Conservation (phyloP, 2,888 invertebrate genomes). For the Syrphus vitripennis region DNA sequence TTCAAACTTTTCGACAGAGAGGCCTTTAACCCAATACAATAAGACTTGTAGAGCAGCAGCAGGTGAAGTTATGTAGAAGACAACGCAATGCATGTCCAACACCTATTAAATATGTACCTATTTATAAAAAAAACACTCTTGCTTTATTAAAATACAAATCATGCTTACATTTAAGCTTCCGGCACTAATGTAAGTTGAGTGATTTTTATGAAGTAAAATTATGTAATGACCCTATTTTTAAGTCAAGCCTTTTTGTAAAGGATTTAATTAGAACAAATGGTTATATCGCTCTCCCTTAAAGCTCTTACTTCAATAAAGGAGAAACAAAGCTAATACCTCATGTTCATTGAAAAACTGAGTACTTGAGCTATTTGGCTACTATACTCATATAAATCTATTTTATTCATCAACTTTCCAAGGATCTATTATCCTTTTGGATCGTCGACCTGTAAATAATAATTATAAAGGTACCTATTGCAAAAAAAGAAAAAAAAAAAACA, state of each 20-base stretch:
- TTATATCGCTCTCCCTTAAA: not conserved
- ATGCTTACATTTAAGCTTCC: not conserved
- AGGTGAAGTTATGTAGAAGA: too few species aligned
- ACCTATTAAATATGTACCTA: too few species aligned
- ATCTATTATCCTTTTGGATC: slow-evolving; percentile 62
- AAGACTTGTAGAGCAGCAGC: too few species aligned
- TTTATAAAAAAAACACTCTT: too few species aligned
- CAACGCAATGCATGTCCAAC: too few species aligned
- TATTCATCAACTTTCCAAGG: slow-evolving; percentile 27
- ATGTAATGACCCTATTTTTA: not conserved
- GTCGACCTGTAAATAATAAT: slow-evolving; percentile 71
- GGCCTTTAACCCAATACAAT: too few species aligned
- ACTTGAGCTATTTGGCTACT: slow-evolving; percentile 30
- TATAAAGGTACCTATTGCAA: slow-evolving; percentile 57
- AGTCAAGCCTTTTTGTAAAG: not conserved
- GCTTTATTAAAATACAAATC: too few species aligned
- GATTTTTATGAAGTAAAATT: not conserved
- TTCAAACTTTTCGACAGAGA: too few species aligned
- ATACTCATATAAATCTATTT: not conserved
- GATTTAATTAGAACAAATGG: not conserved
- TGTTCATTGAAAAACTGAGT: slow-evolving; percentile 4
- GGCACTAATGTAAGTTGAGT: not conserved
- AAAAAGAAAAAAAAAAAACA: slow-evolving; percentile 3
- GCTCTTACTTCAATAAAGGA: not conserved
- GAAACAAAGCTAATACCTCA: not conserved